phyloP scores from a whole-genome alignment of 2,797 vertebrate genomes.

The Nothura maculosa region DNA sequence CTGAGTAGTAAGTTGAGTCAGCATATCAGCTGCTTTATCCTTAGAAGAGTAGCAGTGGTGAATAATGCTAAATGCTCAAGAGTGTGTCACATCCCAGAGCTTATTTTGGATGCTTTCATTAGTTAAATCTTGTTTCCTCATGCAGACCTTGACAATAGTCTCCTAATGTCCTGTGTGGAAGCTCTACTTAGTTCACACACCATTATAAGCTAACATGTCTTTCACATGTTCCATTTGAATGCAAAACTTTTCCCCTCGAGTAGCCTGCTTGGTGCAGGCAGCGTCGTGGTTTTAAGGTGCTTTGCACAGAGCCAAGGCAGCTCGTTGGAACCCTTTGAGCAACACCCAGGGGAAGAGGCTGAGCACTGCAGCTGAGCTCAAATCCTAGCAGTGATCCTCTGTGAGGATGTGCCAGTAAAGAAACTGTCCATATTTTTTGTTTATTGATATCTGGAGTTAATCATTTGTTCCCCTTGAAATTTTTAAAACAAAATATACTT shows the following conservation, averaged over 20 bases:
- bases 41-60: neutral
- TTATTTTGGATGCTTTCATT: neutral
- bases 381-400: neutral
- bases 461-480: neutral
- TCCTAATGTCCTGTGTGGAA: neutral
- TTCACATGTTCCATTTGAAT: neutral
- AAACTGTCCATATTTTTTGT: neutral
- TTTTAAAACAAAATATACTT: neutral
- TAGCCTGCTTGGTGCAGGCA: neutral
- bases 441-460: constrained; percentile 25
- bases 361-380: neutral
- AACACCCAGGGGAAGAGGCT: neutral
- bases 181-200: neutral
- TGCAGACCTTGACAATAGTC: neutral
- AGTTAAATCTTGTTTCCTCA: neutral
- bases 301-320: neutral
- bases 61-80: neutral
- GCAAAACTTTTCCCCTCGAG: neutral
- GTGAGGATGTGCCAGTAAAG: neutral
- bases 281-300: neutral
- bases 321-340: neutral
- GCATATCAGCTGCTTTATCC: neutral
- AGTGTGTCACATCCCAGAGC: neutral
- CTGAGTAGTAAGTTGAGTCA: neutral
- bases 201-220: neutral